These are phyloP conservation scores for Carollia perspicillata DNA, from an alignment of 2,113 vertebrate genomes.

Conservation along the genomic window DNA sequence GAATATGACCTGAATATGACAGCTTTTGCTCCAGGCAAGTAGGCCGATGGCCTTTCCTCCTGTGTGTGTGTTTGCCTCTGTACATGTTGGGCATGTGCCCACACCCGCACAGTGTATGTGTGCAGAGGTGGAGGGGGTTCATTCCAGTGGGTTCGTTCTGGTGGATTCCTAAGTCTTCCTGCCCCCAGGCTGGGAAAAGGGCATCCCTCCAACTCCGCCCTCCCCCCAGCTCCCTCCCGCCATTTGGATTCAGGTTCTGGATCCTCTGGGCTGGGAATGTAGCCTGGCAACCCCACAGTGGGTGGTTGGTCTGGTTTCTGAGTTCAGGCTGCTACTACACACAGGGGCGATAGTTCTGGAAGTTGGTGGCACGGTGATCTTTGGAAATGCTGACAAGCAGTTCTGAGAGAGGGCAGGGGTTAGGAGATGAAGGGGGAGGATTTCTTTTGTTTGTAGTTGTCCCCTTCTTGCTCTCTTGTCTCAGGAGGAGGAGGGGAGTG, in stretches of 20 bases:
- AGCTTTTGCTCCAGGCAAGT: not conserved
- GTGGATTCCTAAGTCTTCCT: not conserved
- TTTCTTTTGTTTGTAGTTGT: not conserved
- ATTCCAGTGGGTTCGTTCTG: not conserved
- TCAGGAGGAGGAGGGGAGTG: not conserved
- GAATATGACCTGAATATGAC: not conserved
- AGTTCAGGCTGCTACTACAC: accelerated
- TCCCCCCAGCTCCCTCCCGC: no score
- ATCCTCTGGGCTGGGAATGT: not conserved
- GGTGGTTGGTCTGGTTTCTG: not conserved
- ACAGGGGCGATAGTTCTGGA: not conserved
- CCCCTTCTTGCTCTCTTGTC: accelerated
- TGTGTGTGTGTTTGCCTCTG: not conserved
- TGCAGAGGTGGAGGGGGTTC: not conserved
- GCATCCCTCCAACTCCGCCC: no score
- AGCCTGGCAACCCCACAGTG: not conserved
- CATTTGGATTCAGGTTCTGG: not conserved
- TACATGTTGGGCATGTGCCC: no score
- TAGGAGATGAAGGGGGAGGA: not conserved
- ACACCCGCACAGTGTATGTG: no score
- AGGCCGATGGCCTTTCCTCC: not conserved
- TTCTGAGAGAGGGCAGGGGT: not conserved
- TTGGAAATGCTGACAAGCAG: not conserved
- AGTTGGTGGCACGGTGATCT: not conserved
- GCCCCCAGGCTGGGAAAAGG: not conserved